phyloP scores from a whole-genome alignment of 2,797 vertebrate genomes.

The Thalassophryne amazonica region DNA sequence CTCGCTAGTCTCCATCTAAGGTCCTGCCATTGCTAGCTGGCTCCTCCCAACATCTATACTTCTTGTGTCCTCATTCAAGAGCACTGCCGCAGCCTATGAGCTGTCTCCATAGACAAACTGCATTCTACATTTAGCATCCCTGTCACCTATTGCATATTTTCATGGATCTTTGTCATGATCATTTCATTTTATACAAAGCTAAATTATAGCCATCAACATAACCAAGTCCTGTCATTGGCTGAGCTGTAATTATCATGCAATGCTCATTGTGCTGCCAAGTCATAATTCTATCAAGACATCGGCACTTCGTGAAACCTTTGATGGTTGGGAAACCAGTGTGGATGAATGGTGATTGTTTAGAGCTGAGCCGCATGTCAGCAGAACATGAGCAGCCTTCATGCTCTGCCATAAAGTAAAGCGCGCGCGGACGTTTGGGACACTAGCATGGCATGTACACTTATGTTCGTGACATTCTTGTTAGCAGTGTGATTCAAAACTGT shows the following conservation, averaged over 20 bases:
- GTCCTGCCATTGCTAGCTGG: slow-evolving; percentile 10
- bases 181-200: slow-evolving; percentile 31
- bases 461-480: background rate
- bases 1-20: background rate
- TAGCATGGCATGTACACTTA: too few species aligned
- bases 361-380: slow-evolving; percentile 38
- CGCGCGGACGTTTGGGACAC: too few species aligned
- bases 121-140: background rate
- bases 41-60: slow-evolving; percentile 11
- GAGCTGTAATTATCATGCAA: slow-evolving; percentile 49
- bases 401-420: slow-evolving; percentile 11
- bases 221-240: slow-evolving; percentile 1
- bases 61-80: slow-evolving; percentile 4
- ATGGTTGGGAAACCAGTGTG: slow-evolving; percentile 20
- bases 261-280: slow-evolving; percentile 21
- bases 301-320: slow-evolving; percentile 39
- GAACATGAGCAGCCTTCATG: slow-evolving; percentile 17
- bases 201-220: slow-evolving; percentile 41
- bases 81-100: background rate
- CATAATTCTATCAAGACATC: slow-evolving; percentile 44
- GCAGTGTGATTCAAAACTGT: too few species aligned
- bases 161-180: slow-evolving; percentile 2
- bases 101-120: background rate
- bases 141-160: slow-evolving; percentile 7
- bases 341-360: slow-evolving; percentile 27